Evolutionary conservation across 2,113 vertebrate genomes (phyloP).

Genomic region (Syrrhaptes paradoxus): DNA sequence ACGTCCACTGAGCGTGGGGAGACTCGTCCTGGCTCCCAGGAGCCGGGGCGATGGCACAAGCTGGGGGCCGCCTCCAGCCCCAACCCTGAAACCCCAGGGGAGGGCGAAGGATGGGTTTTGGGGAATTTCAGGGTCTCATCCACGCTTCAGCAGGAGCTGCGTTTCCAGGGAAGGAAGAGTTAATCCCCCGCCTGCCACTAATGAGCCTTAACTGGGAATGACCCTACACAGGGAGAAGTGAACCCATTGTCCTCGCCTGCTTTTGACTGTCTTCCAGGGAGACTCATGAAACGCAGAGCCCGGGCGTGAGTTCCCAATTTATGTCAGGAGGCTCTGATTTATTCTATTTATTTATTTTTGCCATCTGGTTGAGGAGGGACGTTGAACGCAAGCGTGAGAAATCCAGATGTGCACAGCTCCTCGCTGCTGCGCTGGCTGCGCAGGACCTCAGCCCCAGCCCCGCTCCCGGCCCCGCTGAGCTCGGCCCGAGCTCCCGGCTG

Average conservation of each 20-base stretch:
- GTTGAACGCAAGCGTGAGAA: conserved; percentile 59
- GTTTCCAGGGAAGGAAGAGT: conserved; percentile 31
- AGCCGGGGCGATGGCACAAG: not conserved
- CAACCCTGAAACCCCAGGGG: accelerated
- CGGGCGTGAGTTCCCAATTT: conserved; percentile 57
- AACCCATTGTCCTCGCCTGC: conserved; percentile 59
- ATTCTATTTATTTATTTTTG: conserved; percentile 73
- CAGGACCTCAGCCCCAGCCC: not conserved
- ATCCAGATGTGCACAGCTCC: conserved; percentile 62
- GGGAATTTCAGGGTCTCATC: not conserved
- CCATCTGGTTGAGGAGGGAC: conserved; percentile 64
- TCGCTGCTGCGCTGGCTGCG: not conserved
- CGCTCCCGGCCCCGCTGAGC: not conserved
- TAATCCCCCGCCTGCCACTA: conserved; percentile 25
- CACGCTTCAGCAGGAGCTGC: accelerated
- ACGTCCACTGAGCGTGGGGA: not conserved
- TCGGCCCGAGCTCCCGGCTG: accelerated
- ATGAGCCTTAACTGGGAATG: conserved; percentile 68
- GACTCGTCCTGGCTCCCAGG: not conserved
- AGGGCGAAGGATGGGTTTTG: not conserved
- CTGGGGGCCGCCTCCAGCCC: not conserved
- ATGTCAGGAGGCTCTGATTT: conserved; percentile 67
- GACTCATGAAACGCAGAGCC: conserved; percentile 55
- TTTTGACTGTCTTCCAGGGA: conserved; percentile 63
- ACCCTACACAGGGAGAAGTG: conserved; percentile 61